Conservation (phyloP, 2,888 invertebrate species). For the Platerodrilus igneus region DNA sequence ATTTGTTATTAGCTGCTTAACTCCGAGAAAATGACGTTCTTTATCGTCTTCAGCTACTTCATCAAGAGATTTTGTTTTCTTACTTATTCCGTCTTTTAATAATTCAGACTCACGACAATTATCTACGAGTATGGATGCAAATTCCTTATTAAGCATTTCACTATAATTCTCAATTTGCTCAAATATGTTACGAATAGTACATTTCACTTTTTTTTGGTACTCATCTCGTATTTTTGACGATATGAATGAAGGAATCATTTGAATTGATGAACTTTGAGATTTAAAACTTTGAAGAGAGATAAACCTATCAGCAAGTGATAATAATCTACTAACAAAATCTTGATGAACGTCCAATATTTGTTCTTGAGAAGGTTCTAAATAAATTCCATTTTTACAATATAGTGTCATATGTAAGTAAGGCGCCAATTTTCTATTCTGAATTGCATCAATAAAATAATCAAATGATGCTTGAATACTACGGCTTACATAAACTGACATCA, state of each 20-base stretch:
- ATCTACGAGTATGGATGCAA: slow-evolving; percentile 29
- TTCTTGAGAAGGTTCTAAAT: slow-evolving; percentile 57
- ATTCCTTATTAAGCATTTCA: slow-evolving; percentile 19
- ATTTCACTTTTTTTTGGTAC: slow-evolving; percentile 13
- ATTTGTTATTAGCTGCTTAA: too few species aligned
- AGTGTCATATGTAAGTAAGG: slow-evolving; percentile 60
- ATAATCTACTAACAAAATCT: slow-evolving; percentile 48
- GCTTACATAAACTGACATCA: slow-evolving; percentile 60
- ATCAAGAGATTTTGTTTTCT: too few species aligned
- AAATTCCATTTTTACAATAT: slow-evolving; percentile 53
- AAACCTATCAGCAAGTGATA: slow-evolving; percentile 27
- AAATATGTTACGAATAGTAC: slow-evolving; percentile 16
- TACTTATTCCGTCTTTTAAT: too few species aligned
- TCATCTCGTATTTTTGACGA: slow-evolving; percentile 33
- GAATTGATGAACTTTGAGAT: slow-evolving; percentile 32
- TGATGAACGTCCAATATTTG: slow-evolving; percentile 56
- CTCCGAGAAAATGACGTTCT: too few species aligned
- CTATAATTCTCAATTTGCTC: slow-evolving; percentile 20
- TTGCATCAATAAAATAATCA: slow-evolving; percentile 55
- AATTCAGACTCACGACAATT: too few species aligned
- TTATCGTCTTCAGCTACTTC: too few species aligned
- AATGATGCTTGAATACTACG: slow-evolving; percentile 65
- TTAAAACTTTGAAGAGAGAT: slow-evolving; percentile 29
- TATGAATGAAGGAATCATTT: too few species aligned
- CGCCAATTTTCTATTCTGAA: slow-evolving; percentile 52